Evolutionary conservation across 1,140 invertebrate genomes (phyloP), one percentile per base, ranked within the genome.

Genomic region (Polyergus mexicanus): DNA sequence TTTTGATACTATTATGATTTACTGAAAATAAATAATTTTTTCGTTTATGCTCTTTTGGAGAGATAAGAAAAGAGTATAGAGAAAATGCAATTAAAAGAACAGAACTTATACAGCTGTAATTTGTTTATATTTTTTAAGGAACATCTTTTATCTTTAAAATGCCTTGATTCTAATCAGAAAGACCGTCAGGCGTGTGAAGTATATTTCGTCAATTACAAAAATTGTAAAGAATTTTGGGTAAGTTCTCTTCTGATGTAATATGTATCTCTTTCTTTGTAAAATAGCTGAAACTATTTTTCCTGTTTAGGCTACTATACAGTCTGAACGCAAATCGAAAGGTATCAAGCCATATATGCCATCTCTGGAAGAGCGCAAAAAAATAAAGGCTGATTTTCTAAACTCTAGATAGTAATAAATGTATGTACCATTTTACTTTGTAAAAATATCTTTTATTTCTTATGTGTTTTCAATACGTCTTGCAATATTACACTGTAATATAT

Each of bases 151-250:
- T 81, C 74, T 22, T 3, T 56, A 3, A 74, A 78, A 25, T 93
- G 92, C 19, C 60, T 92, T 0, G 69, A 87, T 1, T 63, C 84
- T 0, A 91, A 92, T 32, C 28, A 80, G 38, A 51, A 86, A 16
- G 13, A 87, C 2, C 25, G 62, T 1, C n/a, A 85, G 0, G 32
- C n/a, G 0, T 93, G 92, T 13, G 5, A 8, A 16, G 0, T 22
- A 0, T 81, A 92, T 8, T 92, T 93, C 41, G 25, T 60, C 0
- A 92, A 92, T 85, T 93, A 92, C 35, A 91, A 28, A 3, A 66
- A 8, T 0, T 93, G 92, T 35, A 92, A 78, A 68, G 71, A 51
- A 28, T 91, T 93, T 62, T 93, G 92, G 92, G 92, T 93, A 83
- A 91, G 62, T 74, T 51, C 19, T 81, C 65, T 63, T 54, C 10